These are phyloP conservation scores for Halesus radiatus DNA, from an alignment of 1,140 invertebrate genomes.

Conservation along the genomic window DNA sequence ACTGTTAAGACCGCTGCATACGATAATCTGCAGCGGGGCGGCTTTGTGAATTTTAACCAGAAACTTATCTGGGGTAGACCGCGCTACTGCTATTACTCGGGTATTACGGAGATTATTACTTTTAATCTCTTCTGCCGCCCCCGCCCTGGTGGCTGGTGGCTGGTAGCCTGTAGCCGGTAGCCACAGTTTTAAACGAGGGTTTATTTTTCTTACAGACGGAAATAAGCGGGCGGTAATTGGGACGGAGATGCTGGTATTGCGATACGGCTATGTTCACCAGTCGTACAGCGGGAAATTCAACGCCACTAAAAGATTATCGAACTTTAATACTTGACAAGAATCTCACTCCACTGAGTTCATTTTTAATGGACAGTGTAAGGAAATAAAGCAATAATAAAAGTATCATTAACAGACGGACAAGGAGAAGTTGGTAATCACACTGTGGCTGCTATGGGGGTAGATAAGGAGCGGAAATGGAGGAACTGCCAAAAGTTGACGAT, in stretches of 20 bases:
- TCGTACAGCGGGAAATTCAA: background rate
- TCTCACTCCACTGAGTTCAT: too few relatives aligned
- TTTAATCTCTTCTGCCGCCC: slow-evolving; percentile 55
- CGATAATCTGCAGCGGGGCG: slow-evolving; percentile 53
- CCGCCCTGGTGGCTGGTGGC: too few relatives aligned
- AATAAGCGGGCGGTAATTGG: slow-evolving; percentile 50
- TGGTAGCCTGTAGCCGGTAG: background rate
- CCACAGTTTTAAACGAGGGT: slow-evolving; percentile 52
- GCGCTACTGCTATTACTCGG: slow-evolving; percentile 50
- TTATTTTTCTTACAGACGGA: slow-evolving; percentile 53
- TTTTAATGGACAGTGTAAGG: background rate
- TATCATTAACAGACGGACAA: background rate
- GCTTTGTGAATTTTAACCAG: slow-evolving; percentile 58
- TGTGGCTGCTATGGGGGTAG: background rate
- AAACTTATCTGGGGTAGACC: slow-evolving; percentile 49
- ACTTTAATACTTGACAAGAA: background rate
- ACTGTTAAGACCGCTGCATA: slow-evolving; percentile 46
- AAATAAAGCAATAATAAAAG: background rate
- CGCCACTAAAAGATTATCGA: slow-evolving; percentile 24
- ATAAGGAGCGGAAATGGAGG: slow-evolving; percentile 28
- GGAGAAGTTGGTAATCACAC: too few relatives aligned
- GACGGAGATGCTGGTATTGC: slow-evolving; percentile 26
- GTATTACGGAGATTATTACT: slow-evolving; percentile 58
- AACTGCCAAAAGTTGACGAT: slow-evolving; percentile 36
- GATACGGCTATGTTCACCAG: slow-evolving; percentile 15